phyloP scores from a whole-genome alignment of 2,797 vertebrate genomes.

The Oophaga sylvatica region DNA sequence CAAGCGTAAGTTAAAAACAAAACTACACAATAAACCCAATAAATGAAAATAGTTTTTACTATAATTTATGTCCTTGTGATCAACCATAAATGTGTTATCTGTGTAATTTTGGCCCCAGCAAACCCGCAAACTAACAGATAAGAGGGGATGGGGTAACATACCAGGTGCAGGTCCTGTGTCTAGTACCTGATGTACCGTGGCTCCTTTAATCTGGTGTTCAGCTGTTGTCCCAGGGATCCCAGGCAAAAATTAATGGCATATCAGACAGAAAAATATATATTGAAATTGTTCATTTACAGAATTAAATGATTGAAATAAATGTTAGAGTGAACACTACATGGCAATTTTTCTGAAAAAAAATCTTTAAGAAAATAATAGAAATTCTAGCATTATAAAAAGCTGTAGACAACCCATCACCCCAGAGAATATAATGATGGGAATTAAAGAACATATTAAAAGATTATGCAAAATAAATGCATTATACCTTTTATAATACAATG shows the following conservation, averaged over 20 bases:
- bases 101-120: too few relatives aligned
- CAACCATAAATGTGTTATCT: too few relatives aligned
- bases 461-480: conserved; percentile 55
- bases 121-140: too few relatives aligned
- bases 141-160: too few relatives aligned
- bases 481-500: conserved; percentile 23
- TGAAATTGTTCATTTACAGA: not conserved
- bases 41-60: too few relatives aligned
- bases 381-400: not conserved
- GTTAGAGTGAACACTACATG: not conserved
- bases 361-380: not conserved
- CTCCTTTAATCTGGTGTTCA: not conserved
- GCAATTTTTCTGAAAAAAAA: not conserved
- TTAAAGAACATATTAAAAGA: conserved; percentile 51
- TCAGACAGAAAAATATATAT: too few relatives aligned
- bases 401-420: conserved; percentile 25
- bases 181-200: not conserved
- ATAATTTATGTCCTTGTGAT: too few relatives aligned
- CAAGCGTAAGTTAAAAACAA: too few relatives aligned
- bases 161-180: too few relatives aligned
- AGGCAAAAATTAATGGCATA: not conserved
- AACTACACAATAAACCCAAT: too few relatives aligned
- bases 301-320: not conserved
- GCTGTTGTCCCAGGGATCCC: not conserved
- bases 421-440: conserved; percentile 25